phyloP scores from a whole-genome alignment of 2,113 vertebrate genomes.

The Hippocampus abdominalis region DNA sequence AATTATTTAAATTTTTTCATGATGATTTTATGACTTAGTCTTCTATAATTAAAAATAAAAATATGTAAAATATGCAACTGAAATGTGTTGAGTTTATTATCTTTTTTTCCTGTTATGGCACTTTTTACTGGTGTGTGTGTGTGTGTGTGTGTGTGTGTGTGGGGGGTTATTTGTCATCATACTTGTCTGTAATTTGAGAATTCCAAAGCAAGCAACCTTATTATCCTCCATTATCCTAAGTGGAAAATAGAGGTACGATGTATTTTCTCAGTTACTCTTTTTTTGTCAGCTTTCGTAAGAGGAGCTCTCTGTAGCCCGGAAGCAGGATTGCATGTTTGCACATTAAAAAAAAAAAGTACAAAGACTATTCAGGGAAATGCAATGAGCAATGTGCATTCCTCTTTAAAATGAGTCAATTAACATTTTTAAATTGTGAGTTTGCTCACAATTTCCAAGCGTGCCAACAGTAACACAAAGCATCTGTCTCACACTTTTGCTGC shows the following conservation, averaged over 20 bases:
- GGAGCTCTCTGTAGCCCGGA: conserved; percentile 23
- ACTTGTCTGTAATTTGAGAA: not conserved
- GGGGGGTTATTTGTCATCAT: not conserved
- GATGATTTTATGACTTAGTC: not conserved
- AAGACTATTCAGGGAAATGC: not conserved
- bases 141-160: not conserved
- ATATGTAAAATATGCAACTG: not conserved
- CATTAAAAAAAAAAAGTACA: not conserved
- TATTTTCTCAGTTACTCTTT: not conserved
- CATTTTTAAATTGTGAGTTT: not conserved
- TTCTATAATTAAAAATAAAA: not conserved
- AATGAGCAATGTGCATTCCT: not conserved
- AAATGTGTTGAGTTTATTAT: not conserved
- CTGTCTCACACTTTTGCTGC: conserved; percentile 37
- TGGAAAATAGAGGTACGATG: conserved; percentile 32
- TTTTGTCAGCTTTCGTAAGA: conserved; percentile 4
- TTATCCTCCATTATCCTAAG: conserved; percentile 32
- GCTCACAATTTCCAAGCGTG: not conserved
- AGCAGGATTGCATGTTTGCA: conserved; percentile 33
- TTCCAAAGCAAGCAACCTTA: not conserved
- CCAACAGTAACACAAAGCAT: conserved; percentile 54
- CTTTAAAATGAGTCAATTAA: not conserved
- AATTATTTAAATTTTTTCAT: too few relatives aligned
- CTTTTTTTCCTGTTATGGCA: not conserved
- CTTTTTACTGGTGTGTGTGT: not conserved